Conservation (phyloP, 2,797 vertebrate species). For the Lepidocolaptes lacrymiger region DNA sequence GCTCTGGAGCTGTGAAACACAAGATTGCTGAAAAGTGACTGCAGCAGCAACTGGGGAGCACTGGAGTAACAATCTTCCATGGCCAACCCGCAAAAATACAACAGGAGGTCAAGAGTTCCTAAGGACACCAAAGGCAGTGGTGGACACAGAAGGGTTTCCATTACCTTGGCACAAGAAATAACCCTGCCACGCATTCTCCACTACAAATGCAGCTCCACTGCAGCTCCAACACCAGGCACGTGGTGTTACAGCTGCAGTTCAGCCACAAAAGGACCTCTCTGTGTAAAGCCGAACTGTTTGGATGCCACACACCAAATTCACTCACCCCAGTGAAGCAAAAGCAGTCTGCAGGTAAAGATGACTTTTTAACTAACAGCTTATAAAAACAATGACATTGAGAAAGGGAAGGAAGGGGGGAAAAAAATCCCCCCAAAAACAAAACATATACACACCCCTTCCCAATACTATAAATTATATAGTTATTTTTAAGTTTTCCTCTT, state of each 20-base stretch:
- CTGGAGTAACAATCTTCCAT: background rate
- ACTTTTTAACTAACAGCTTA: background rate
- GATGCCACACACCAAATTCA: background rate
- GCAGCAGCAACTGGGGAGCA: background rate
- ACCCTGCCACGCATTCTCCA: background rate
- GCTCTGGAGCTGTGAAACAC: background rate
- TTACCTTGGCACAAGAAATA: background rate
- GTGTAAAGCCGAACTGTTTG: background rate
- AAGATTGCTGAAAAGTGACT: background rate
- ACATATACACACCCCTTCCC: background rate
- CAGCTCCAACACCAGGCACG: background rate
- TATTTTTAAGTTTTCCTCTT: background rate
- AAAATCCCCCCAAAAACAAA: fast-evolving
- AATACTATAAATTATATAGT: background rate
- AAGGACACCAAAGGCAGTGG: background rate
- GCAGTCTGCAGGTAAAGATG: background rate
- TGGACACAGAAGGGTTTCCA: background rate
- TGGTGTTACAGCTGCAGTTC: background rate
- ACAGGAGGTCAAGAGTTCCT: background rate
- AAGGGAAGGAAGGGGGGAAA: fast-evolving
- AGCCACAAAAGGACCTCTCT: background rate
- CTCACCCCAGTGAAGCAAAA: background rate
- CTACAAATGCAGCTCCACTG: background rate
- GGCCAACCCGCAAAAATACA: background rate
- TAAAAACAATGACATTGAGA: background rate